phyloP scores from a whole-genome alignment of 1,140 invertebrate species.

The Drosophila pseudoobscura region DNA sequence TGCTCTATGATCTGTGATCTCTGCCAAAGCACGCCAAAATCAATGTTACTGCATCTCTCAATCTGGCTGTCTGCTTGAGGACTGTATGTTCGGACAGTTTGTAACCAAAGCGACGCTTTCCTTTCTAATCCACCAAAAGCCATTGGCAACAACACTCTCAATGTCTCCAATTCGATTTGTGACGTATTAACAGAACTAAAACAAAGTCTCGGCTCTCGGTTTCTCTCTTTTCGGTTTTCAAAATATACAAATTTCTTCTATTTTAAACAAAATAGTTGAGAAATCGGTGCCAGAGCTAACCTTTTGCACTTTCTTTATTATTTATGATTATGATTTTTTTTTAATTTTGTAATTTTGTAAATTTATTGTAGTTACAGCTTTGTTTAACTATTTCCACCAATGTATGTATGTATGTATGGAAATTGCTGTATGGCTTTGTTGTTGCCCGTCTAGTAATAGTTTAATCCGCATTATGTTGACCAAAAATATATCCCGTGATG shows the following conservation, averaged over 20 bases:
- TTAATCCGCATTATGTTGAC: constrained; percentile 41
- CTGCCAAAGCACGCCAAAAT: constrained; percentile 38
- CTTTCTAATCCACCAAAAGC: constrained; percentile 30
- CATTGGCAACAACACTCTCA: constrained; percentile 11
- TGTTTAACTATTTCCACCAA: constrained; percentile 70
- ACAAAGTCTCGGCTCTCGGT: constrained; percentile 6
- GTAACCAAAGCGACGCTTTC: constrained; percentile 41
- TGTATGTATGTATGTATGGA: constrained; percentile 78
- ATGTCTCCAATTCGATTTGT: constrained; percentile 24
- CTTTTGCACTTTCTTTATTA: constrained; percentile 80
- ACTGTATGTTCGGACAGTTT: constrained; percentile 1
- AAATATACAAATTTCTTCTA: constrained; percentile 1
- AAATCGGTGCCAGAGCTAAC: background rate
- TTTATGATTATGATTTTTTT: constrained; percentile 40
- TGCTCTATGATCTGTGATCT: constrained; percentile 38
- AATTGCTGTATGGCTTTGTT: constrained; percentile 69
- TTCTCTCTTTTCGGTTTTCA: constrained; percentile 2
- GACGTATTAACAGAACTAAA: constrained; percentile 44
- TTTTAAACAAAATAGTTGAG: background rate
- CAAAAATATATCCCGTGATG: constrained; percentile 13
- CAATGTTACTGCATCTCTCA: constrained; percentile 23
- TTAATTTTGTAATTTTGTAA: constrained; percentile 33
- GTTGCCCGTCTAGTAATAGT: constrained; percentile 31
- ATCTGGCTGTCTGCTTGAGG: background rate
- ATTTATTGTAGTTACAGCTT: constrained; percentile 74